phyloP scores from a whole-genome alignment of 2,113 vertebrate species.

The Rutilus rutilus region DNA sequence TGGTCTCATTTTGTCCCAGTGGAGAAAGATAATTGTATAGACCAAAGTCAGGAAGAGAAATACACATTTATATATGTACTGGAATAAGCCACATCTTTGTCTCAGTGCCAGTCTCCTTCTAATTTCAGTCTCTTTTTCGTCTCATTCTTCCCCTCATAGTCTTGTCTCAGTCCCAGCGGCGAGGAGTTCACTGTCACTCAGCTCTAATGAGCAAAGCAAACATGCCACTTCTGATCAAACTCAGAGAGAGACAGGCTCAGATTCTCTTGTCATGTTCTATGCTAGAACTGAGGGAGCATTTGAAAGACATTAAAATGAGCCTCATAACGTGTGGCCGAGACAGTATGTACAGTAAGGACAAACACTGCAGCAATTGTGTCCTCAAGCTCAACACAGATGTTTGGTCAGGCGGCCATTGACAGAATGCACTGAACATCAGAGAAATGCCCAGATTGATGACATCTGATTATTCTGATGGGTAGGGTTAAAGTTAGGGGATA shows the following conservation, averaged over 20 bases:
- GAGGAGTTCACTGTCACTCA: conserved; percentile 52
- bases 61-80: no score
- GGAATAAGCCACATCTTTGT: neutral
- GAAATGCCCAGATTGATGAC: conserved; percentile 1
- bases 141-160: conserved; percentile 5
- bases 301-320: conserved; percentile 47
- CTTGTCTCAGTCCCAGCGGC: conserved; percentile 45
- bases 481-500: no score
- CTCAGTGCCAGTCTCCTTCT: neutral
- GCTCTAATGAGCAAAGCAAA: conserved; percentile 62
- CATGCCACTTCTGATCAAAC: conserved; percentile 59
- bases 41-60: no score
- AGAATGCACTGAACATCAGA: conserved; percentile 1
- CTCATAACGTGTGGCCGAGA: conserved; percentile 5
- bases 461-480: neutral
- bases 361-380: conserved; percentile 23
- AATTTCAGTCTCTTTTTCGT: neutral
- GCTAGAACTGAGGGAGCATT: conserved; percentile 37
- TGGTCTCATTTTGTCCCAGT: neutral
- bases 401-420: neutral
- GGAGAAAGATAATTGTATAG: no score
- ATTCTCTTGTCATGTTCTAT: conserved; percentile 25
- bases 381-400: neutral
- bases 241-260: conserved; percentile 14
- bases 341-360: conserved; percentile 24